phyloP scores from a whole-genome alignment of 2,888 invertebrate species.

The Apeira syringaria region DNA sequence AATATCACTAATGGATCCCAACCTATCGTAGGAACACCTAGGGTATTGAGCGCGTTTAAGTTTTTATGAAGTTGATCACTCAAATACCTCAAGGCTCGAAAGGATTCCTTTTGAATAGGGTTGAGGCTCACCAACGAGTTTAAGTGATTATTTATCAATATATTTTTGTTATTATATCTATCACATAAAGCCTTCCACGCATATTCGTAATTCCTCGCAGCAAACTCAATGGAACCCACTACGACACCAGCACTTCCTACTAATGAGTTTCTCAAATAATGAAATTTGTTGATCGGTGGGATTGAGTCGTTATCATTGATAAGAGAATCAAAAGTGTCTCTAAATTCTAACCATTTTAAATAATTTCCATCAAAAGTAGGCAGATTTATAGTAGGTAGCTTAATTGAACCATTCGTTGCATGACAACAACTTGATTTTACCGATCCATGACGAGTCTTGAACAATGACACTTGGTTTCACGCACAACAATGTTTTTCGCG shows the following conservation, averaged over 20 bases:
- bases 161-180: slow-evolving; percentile 11
- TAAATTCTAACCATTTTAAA: too few relatives aligned
- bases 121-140: slow-evolving; percentile 9
- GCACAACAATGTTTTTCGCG: too few relatives aligned
- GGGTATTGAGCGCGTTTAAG: neutral
- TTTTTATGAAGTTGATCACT: slow-evolving; percentile 7
- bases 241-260: neutral
- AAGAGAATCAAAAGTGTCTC: too few relatives aligned
- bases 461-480: too few relatives aligned
- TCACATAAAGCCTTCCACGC: slow-evolving; percentile 4
- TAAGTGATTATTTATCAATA: slow-evolving; percentile 19
- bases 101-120: slow-evolving; percentile 8
- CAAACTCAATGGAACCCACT: neutral
- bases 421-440: neutral
- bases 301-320: too few relatives aligned
- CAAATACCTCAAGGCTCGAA: slow-evolving; percentile 6
- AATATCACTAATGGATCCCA: slow-evolving; percentile 6
- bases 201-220: neutral
- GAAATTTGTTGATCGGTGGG: neutral
- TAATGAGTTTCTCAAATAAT: neutral
- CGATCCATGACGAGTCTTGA: neutral
- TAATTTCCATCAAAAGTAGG: too few relatives aligned
- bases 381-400: too few relatives aligned
- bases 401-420: too few relatives aligned
- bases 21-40: neutral